These are phyloP conservation scores for Grallaria varia DNA, from an alignment of 2,113 vertebrate genomes.

Conservation along the genomic window DNA sequence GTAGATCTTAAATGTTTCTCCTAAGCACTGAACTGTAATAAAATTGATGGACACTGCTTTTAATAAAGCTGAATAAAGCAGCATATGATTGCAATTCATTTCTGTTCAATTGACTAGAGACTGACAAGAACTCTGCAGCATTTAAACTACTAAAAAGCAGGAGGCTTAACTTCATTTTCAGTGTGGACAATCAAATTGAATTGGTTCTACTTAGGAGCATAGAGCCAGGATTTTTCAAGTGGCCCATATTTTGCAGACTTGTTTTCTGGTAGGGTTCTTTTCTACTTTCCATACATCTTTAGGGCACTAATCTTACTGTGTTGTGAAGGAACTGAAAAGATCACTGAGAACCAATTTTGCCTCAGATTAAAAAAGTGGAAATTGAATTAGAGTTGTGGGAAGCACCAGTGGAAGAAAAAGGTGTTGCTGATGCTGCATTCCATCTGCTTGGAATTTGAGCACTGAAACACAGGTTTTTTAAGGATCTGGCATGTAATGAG, in stretches of 20 bases:
- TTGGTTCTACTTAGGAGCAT: not conserved
- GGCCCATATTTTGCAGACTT: not conserved
- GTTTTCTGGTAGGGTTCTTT: not conserved
- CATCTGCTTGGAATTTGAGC: not conserved
- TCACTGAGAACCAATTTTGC: not conserved
- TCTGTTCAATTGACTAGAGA: not conserved
- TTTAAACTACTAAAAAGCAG: not conserved
- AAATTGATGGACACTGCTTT: not conserved
- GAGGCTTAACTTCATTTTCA: not conserved
- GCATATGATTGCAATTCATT: not conserved
- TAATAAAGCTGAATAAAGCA: not conserved
- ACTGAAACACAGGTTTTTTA: not conserved
- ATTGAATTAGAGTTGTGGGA: not conserved
- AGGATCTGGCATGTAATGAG: not conserved
- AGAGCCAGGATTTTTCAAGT: not conserved
- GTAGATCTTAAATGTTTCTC: not conserved
- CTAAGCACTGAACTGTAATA: not conserved
- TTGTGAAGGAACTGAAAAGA: not conserved
- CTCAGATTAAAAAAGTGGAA: not conserved
- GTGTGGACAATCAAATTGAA: not conserved
- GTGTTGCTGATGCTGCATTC: not conserved
- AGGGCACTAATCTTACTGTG: not conserved
- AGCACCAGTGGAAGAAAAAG: not conserved
- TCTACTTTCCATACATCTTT: not conserved
- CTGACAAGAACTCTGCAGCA: conserved; percentile 9